phyloP scores from a whole-genome alignment of 2,113 vertebrate genomes.

The Osmerus eperlanus region DNA sequence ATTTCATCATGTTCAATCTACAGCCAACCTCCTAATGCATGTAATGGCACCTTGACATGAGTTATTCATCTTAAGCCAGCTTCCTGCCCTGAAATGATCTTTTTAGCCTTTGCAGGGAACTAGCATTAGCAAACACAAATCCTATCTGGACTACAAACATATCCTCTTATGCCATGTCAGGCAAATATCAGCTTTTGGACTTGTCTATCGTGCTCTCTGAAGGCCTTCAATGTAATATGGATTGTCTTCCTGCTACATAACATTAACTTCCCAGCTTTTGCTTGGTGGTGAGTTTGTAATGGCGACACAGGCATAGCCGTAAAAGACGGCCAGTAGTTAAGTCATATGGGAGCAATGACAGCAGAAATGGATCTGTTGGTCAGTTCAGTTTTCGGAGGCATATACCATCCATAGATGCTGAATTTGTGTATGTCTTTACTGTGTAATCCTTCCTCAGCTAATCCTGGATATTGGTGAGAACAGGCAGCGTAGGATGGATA shows the following conservation, averaged over 20 bases:
- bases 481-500: slow-evolving; percentile 18
- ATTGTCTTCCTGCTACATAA: slow-evolving; percentile 21
- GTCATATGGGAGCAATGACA: neutral
- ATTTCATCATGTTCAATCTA: slow-evolving; percentile 54
- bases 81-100: slow-evolving; percentile 40
- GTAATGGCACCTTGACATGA: slow-evolving; percentile 15
- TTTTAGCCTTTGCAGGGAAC: slow-evolving; percentile 46
- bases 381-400: neutral
- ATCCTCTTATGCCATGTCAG: slow-evolving; percentile 9
- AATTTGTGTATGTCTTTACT: slow-evolving; percentile 11
- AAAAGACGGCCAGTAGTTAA: no score
- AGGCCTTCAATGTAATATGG: neutral
- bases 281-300: no score
- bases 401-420: neutral
- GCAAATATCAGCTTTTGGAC: neutral
- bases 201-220: neutral
- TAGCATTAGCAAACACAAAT: slow-evolving; percentile 53
- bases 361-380: no score
- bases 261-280: slow-evolving; percentile 24
- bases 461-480: slow-evolving; percentile 20
- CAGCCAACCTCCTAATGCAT: slow-evolving; percentile 32
- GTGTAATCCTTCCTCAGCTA: slow-evolving; percentile 10
- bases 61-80: slow-evolving; percentile 42
- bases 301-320: no score
- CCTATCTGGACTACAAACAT: slow-evolving; percentile 27